Base-by-base conservation (phyloP, 2,888 invertebrate species). In the Trachelus tabidus region DNA sequence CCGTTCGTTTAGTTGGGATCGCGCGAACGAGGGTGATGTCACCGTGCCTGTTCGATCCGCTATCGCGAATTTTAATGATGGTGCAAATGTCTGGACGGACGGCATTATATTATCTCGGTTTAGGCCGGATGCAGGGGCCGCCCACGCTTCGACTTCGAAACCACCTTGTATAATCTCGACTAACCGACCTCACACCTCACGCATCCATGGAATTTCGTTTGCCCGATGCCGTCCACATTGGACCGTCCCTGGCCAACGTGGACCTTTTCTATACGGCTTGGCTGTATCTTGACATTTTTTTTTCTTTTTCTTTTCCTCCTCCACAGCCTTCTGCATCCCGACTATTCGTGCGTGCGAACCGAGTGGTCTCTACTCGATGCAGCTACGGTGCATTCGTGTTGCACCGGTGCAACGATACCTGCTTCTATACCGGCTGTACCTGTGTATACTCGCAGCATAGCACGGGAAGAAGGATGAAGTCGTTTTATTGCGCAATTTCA, bases 31-130 rank as follows among this genome's bases (percentile, higher is more conserved):
- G 90, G 90, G 88, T 90, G 90, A 90, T 91, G 91, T 90, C 90
- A 90, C 88, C 87, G 88, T 85, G 87, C 89, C 89, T 89, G 91
- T 91, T 91, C 90, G 91, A 91, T 91, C 89, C 88, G 89, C 90
- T 91, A 91, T 91, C 91, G 91, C 91, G 91, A 91, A 91, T 91
- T 91, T 91, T 91, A 91, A 91, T 91, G 91, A 91, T 88, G 91
- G 89, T 91, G 91, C 91, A 91, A 91, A 91, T 91, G 91, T 90
- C 89, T 87, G 87, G 87, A 83, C 85, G 86, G 88, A 88, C 88
- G 86, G 88, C 89, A 89, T 89, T 90, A 89, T 91, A 91, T 91
- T 90, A 91, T 90, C 91, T 90, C 86, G 88, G 87, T 89, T 90
- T 90, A 88, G 90, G 90, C 91, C 90, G 91, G 90, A 91, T 90